Evolutionary conservation across 2,888 invertebrate genomes (phyloP).

Genomic region (Adineta ricciae): DNA sequence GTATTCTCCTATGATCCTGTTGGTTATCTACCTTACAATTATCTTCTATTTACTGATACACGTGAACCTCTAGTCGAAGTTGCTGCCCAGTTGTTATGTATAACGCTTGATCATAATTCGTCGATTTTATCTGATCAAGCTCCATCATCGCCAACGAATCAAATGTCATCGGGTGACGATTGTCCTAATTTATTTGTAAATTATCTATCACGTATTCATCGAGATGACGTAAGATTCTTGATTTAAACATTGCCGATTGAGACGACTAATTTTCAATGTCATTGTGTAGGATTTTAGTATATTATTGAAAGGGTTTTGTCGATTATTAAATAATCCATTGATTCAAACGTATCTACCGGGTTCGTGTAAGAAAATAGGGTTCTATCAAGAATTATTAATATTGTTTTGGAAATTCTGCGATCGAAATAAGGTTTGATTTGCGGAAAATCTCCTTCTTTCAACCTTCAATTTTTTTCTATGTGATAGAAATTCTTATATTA

Average conservation of each 20-base stretch:
- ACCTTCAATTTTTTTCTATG: background rate
- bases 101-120: constrained; percentile 23
- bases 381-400: constrained; percentile 90
- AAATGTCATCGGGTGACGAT: background rate
- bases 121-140: background rate
- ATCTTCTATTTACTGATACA: constrained; percentile 81
- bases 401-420: constrained; percentile 99
- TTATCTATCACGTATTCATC: constrained; percentile 89
- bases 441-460: background rate
- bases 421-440: constrained; percentile 74
- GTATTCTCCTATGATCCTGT: constrained; percentile 95
- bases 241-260: background rate
- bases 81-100: constrained; percentile 49
- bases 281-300: constrained; percentile 70
- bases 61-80: constrained; percentile 86
- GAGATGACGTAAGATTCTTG: constrained; percentile 62
- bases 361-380: constrained; percentile 84
- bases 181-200: constrained; percentile 80
- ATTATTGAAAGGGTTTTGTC: constrained; percentile 80
- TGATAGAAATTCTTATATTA: constrained; percentile 91
- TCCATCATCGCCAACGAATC: background rate
- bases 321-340: constrained; percentile 87
- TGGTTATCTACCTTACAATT: constrained; percentile 91
- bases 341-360: constrained; percentile 85
- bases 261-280: background rate